A percentile compares a stretch with the other conserved stretches of the same genome.
Conservation (phyloP, 2,797 vertebrate species). For the Sylvilagus floridanus region DNA sequence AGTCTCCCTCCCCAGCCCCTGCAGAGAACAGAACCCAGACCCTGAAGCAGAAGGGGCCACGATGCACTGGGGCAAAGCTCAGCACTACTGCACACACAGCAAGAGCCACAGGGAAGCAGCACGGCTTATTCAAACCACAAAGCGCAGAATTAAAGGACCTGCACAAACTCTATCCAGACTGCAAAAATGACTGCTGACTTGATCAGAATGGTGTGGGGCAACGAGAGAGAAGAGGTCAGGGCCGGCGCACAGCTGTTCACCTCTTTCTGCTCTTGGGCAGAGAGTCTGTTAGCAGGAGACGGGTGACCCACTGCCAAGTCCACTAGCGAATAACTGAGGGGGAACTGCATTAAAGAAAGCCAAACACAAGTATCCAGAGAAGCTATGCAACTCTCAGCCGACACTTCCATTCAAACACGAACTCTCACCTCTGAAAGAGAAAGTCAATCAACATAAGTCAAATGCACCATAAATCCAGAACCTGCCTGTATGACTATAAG, state of each 20-base stretch:
- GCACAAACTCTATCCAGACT: neutral
- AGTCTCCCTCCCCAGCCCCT: neutral
- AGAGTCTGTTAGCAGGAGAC: neutral
- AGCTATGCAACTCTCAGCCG: neutral
- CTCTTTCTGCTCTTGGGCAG: neutral
- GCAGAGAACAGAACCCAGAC: neutral
- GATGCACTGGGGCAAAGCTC: no score
- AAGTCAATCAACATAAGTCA: constrained; percentile 25
- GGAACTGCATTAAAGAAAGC: neutral
- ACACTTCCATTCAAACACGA: constrained; percentile 6
- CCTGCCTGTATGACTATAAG: constrained; percentile 9
- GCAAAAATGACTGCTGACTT: neutral
- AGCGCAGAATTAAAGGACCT: neutral
- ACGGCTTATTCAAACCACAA: neutral
- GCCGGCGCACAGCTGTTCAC: neutral
- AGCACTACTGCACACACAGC: neutral
- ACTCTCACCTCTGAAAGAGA: constrained; percentile 42
- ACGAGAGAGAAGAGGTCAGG: neutral
- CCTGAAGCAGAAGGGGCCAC: neutral
- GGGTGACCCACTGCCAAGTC: neutral
- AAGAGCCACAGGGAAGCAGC: neutral
- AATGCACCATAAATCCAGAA: neutral
- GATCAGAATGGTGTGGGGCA: neutral
- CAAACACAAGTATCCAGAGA: neutral
- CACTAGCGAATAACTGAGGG: neutral